Conservation (phyloP, 2,113 vertebrate species). For the Guaruba guarouba region DNA sequence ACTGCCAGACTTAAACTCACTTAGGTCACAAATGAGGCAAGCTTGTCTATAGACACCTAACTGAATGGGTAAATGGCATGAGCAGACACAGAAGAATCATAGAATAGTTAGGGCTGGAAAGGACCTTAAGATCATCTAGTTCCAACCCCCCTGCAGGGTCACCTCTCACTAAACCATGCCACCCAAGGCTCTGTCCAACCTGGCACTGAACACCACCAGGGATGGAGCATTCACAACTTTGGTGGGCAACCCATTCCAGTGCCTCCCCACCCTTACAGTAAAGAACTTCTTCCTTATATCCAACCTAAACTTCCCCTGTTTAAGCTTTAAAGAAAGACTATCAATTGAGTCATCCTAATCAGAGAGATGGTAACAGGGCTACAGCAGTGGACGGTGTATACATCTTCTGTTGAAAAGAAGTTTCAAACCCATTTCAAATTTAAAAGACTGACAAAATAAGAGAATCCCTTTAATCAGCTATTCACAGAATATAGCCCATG, state of each 20-base stretch:
- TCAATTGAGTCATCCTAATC: neutral
- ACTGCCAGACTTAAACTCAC: neutral
- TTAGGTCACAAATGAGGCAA: neutral
- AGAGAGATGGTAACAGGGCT: neutral
- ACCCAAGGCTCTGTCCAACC: no score
- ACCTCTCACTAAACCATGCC: no score
- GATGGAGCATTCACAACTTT: no score
- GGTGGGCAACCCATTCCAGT: no score
- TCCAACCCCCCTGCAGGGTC: no score
- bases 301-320: no score
- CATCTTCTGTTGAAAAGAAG: neutral
- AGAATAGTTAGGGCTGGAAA: no score
- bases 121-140: no score
- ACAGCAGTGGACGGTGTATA: accelerated
- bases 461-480: neutral
- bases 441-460: neutral
- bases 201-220: no score
- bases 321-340: neutral
- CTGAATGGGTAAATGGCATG: neutral
- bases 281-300: no score
- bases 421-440: neutral
- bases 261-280: no score
- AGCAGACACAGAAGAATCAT: neutral
- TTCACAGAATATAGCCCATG: neutral
- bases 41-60: neutral